phyloP scores from a whole-genome alignment of 35 echinoderm and acorn worm species.

The Patiria miniata region DNA sequence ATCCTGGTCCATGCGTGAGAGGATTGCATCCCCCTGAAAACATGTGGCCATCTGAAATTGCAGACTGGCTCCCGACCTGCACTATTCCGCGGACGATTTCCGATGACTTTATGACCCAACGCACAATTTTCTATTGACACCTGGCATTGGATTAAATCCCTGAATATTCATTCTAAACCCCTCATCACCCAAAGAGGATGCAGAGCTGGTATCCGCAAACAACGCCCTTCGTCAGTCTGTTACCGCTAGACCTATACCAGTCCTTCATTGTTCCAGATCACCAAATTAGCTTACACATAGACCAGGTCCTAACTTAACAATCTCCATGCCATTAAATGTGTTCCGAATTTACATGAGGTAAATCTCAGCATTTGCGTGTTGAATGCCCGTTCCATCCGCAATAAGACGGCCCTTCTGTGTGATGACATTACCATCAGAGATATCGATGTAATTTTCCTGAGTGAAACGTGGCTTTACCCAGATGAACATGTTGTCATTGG shows the following conservation, averaged over 20 bases:
- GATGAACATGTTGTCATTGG: constrained; percentile 49
- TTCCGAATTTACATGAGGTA: not conserved
- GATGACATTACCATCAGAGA: constrained; percentile 31
- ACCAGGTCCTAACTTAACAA: not conserved
- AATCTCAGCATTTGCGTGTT: constrained; percentile 28
- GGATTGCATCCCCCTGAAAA: not conserved
- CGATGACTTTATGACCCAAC: not conserved
- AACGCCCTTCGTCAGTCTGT: not conserved
- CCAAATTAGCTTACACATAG: not conserved
- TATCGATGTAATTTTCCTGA: constrained; percentile 41
- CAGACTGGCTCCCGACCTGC: too few species aligned
- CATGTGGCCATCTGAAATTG: too few species aligned
- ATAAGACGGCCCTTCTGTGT: constrained; percentile 40
- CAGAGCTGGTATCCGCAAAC: not conserved
- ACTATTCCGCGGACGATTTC: not conserved
- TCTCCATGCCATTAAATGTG: not conserved
- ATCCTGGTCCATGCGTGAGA: not conserved
- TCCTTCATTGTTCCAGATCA: not conserved
- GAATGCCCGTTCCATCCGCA: constrained; percentile 48
- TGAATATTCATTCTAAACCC: not conserved
- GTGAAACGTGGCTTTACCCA: constrained; percentile 58
- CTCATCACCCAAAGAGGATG: not conserved
- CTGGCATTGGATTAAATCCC: not conserved
- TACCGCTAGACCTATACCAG: not conserved
- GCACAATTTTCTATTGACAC: not conserved